Conservation (phyloP, 2,888 invertebrate genomes). For the Torymus aiolomorphi region DNA sequence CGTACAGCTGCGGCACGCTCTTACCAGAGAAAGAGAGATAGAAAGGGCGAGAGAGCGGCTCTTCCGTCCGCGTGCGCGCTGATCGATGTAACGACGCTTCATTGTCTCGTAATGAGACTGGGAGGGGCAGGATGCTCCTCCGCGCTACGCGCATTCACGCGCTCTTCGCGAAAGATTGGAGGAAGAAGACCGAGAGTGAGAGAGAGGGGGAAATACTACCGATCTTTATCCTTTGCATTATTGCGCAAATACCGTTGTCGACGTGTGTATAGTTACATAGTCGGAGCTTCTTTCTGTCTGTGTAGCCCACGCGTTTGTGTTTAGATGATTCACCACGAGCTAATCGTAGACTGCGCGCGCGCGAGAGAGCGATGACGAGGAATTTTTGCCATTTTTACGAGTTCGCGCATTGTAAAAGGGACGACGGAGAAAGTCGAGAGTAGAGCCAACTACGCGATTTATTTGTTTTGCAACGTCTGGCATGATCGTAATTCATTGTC, state of each 20-base stretch:
- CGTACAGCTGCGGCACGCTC: background rate
- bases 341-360: too few relatives aligned
- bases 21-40: background rate
- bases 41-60: background rate
- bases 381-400: too few relatives aligned
- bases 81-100: slow-evolving; percentile 72
- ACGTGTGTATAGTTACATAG: too few relatives aligned
- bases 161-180: slow-evolving; percentile 30
- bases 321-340: too few relatives aligned
- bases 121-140: slow-evolving; percentile 72
- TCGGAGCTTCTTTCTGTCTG: background rate
- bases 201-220: slow-evolving; percentile 5
- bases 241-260: background rate
- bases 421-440: too few relatives aligned
- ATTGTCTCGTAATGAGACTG: slow-evolving; percentile 73
- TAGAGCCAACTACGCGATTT: too few relatives aligned
- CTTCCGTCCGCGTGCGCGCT: slow-evolving; percentile 57
- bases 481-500: too few relatives aligned
- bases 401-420: too few relatives aligned
- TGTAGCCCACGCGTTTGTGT: background rate
- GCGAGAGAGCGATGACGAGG: too few relatives aligned
- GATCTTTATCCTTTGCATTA: slow-evolving; percentile 45
- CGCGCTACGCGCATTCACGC: slow-evolving; percentile 40
- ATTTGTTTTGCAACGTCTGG: too few relatives aligned
- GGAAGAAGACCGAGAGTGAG: slow-evolving; percentile 14